Conservation (phyloP, 1,140 invertebrate species). For the Drosophila chauvacae region DNA sequence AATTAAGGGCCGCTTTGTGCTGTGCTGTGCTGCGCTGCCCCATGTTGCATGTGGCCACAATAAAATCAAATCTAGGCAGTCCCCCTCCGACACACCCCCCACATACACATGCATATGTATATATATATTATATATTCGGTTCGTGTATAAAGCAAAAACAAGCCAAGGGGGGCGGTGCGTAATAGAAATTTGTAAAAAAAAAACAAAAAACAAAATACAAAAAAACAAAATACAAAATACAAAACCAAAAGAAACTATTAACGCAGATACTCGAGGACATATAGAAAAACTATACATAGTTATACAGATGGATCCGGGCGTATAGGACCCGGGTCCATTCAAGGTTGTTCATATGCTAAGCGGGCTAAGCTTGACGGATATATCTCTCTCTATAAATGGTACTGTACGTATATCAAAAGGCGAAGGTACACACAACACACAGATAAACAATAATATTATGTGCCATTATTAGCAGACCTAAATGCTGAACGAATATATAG, state of each 20-base stretch:
- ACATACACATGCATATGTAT: conserved; percentile 9
- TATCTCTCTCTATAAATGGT: conserved; percentile 33
- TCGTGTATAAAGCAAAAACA: conserved; percentile 30
- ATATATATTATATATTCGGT: conserved; percentile 29
- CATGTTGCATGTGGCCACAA: conserved; percentile 38
- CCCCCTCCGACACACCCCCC: neutral
- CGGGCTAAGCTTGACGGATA: conserved; percentile 20
- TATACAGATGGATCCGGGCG: conserved; percentile 20
- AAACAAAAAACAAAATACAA: conserved; percentile 4
- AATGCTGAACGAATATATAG: conserved; percentile 28
- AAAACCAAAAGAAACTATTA: neutral
- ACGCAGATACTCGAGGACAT: conserved; percentile 6
- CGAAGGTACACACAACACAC: conserved; percentile 13
- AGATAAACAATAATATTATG: conserved; percentile 80
- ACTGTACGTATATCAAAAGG: conserved; percentile 44
- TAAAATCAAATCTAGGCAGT: conserved; percentile 30
- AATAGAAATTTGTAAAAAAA: conserved; percentile 35
- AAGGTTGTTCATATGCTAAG: conserved; percentile 56
- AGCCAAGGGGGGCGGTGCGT: conserved; percentile 3
- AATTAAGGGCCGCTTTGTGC: conserved; percentile 71
- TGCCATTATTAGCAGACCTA: conserved; percentile 77
- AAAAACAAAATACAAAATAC: too few relatives aligned
- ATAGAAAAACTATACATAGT: conserved; percentile 19
- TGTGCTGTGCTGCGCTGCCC: conserved; percentile 12
- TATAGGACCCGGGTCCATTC: conserved; percentile 25